Evolutionary conservation across 92 coral and sea anemone species (phyloP).

Genomic region (Actinernus sp.): DNA sequence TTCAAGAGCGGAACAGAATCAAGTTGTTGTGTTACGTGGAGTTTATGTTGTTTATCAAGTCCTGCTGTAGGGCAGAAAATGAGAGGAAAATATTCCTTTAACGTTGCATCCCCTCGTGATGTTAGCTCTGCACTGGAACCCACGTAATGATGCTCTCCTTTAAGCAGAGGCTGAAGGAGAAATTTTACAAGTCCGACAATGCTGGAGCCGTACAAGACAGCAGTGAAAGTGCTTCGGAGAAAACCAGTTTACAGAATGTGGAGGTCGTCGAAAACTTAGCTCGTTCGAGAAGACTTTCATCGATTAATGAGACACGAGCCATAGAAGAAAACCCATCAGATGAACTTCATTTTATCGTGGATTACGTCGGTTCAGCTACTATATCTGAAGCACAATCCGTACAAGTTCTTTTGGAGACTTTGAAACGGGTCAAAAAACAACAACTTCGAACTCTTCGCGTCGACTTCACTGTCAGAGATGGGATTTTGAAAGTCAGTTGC

Average conservation of each 20-base stretch:
- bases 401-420: conserved; percentile 89
- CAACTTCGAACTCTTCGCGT: conserved; percentile 83
- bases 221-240: not conserved
- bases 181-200: conserved; percentile 8
- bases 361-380: conserved; percentile 89
- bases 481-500: conserved; percentile 83
- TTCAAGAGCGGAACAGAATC: too few relatives aligned
- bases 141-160: conserved; percentile 15
- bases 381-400: conserved; percentile 96
- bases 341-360: conserved; percentile 94
- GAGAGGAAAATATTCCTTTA: conserved; percentile 5
- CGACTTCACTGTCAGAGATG: conserved; percentile 89
- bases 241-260: not conserved
- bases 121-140: not conserved
- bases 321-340: conserved; percentile 61
- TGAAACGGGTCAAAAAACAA: conserved; percentile 92
- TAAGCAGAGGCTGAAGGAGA: conserved; percentile 26
- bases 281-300: conserved; percentile 1
- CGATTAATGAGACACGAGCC: conserved; percentile 56
- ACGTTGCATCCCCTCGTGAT: not conserved
- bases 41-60: too few relatives aligned
- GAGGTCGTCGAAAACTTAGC: not conserved
- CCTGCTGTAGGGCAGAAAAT: too few relatives aligned
- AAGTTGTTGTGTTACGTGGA: too few relatives aligned
- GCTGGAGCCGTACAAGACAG: not conserved